These are phyloP conservation scores for Noctua comes DNA, from an alignment of 2,888 invertebrate genomes.

Conservation along the genomic window DNA sequence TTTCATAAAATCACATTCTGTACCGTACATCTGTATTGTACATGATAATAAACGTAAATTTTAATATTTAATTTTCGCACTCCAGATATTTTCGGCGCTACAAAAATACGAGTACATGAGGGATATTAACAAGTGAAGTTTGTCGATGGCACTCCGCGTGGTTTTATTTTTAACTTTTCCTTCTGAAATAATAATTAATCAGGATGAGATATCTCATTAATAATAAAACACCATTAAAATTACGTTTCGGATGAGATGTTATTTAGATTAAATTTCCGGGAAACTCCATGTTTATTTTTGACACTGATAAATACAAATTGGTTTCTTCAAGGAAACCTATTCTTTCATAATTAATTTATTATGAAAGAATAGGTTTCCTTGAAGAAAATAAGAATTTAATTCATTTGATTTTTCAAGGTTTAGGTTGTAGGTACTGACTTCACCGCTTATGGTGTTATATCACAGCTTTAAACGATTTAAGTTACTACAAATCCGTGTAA, in stretches of 20 bases:
- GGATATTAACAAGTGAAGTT: conserved; percentile 36
- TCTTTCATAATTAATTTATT: no score
- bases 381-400: background rate
- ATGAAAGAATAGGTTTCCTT: no score
- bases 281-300: conserved; percentile 14
- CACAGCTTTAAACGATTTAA: background rate
- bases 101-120: conserved; percentile 32
- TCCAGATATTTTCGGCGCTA: conserved; percentile 43
- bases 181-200: conserved; percentile 49
- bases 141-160: conserved; percentile 35
- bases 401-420: background rate
- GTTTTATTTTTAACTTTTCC: conserved; percentile 29
- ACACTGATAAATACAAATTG: background rate
- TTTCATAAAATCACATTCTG: conserved; percentile 43
- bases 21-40: background rate
- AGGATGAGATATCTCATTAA: conserved; percentile 33
- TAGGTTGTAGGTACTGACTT: background rate
- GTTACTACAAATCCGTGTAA: background rate
- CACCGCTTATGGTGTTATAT: background rate
- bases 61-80: conserved; percentile 43
- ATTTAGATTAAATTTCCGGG: conserved; percentile 16
- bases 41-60: conserved; percentile 48
- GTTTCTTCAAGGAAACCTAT: background rate
- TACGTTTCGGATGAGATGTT: conserved; percentile 2
- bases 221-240: conserved; percentile 38